Percentiles rank a stretch among this genome's conserved stretches.
Evolutionary conservation across 2,113 vertebrate species (phyloP).

Genomic region (Archilochus colubris): DNA sequence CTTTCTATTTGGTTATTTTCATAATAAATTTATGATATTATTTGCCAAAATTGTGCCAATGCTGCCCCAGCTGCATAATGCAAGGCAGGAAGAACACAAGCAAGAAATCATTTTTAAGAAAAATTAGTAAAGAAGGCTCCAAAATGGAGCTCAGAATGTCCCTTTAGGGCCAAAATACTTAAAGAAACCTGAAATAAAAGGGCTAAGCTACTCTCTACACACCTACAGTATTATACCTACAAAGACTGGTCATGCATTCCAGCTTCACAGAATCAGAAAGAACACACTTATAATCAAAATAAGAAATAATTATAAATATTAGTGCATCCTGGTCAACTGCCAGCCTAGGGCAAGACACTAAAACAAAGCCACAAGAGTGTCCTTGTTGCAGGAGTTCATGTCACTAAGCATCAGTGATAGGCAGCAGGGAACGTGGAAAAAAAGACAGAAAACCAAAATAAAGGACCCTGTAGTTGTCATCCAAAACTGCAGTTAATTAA

Average conservation of each 20-base stretch:
- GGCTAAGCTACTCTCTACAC: background rate
- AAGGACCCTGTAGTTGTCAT: background rate
- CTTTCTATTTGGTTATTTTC: background rate
- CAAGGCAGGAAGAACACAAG: background rate
- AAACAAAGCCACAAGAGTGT: background rate
- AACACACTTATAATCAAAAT: background rate
- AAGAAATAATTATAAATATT: background rate
- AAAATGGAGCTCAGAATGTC: background rate
- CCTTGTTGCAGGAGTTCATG: background rate
- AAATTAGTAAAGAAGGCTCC: background rate
- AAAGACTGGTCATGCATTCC: background rate
- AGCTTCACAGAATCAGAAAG: background rate
- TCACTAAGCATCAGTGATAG: background rate
- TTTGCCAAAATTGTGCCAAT: background rate
- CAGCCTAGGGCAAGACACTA: background rate
- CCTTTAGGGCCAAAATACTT: background rate
- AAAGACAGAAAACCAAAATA: background rate
- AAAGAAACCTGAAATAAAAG: background rate
- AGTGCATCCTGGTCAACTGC: background rate
- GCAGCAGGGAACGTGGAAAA: background rate
- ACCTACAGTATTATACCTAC: background rate
- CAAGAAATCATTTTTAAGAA: background rate
- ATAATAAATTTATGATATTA: background rate
- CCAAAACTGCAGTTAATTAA: background rate
- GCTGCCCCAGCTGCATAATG: background rate